phyloP scores from a whole-genome alignment of 1,140 invertebrate species.

The Apolygus lucorum region DNA sequence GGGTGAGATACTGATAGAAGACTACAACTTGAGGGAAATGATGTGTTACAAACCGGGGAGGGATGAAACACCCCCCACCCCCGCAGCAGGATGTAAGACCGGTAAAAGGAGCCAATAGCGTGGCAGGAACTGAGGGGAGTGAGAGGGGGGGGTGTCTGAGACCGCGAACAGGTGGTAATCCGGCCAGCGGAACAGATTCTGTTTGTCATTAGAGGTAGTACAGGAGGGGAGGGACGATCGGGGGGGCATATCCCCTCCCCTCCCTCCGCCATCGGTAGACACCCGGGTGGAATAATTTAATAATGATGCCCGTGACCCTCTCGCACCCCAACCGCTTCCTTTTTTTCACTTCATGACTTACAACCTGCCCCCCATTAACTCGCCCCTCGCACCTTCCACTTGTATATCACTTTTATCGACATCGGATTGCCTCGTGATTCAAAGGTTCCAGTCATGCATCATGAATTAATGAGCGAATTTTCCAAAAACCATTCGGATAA shows the following conservation, averaged over 20 bases:
- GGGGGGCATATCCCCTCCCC: too few relatives aligned
- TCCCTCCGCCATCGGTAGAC: too few relatives aligned
- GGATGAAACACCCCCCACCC: not conserved
- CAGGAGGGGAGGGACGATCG: not conserved
- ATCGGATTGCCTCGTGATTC: too few relatives aligned
- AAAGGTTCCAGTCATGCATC: too few relatives aligned
- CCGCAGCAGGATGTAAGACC: not conserved
- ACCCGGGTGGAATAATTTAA: constrained; percentile 9
- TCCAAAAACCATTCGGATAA: too few relatives aligned
- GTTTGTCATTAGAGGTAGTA: constrained; percentile 1
- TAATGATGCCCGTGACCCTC: not conserved
- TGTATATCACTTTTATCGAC: too few relatives aligned
- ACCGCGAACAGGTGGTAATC: constrained; percentile 16
- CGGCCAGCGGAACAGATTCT: constrained; percentile 13
- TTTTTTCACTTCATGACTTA: not conserved
- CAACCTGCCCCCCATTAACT: not conserved
- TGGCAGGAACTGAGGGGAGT: not conserved
- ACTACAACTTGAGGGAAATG: constrained; percentile 2
- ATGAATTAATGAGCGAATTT: too few relatives aligned
- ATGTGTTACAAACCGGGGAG: not conserved
- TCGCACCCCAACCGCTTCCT: constrained; percentile 7
- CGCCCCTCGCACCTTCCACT: too few relatives aligned
- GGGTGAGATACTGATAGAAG: not conserved
- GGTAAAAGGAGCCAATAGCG: not conserved
- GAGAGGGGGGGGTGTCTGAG: not conserved